Evolutionary conservation across 2,888 invertebrate species (phyloP).

Genomic region (Lycaena phlaeas): DNA sequence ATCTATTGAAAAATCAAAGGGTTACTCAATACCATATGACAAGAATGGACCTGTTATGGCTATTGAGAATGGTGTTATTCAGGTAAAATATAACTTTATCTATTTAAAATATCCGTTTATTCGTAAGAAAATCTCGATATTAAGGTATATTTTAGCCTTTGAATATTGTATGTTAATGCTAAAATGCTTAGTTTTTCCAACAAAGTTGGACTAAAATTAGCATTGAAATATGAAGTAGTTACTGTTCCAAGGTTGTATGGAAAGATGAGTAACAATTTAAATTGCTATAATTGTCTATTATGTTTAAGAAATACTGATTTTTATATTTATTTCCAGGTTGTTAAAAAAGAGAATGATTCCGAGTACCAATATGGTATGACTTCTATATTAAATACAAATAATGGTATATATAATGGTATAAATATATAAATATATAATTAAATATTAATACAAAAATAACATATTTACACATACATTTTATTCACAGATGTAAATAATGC

Average conservation of each 20-base stretch:
- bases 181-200: no score
- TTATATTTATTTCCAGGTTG: constrained; percentile 20
- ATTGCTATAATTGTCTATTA: no score
- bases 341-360: constrained; percentile 16
- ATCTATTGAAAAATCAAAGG: background rate
- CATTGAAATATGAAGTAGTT: no score
- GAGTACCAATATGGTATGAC: constrained; percentile 11
- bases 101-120: no score
- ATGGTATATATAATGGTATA: constrained; percentile 16
- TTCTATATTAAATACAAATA: constrained; percentile 2
- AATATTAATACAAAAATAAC: background rate
- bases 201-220: no score
- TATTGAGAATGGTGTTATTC: constrained; percentile 64
- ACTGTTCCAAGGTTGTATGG: no score
- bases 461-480: background rate
- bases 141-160: no score
- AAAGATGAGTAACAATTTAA: no score
- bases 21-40: constrained; percentile 22
- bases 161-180: no score
- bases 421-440: constrained; percentile 4
- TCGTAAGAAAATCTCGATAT: no score
- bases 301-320: no score
- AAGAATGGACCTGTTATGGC: constrained; percentile 52
- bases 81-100: constrained; percentile 31
- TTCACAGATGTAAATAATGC: constrained; percentile 25